Conservation (phyloP, 2,888 invertebrate genomes). For the Dicyrtomina minuta region DNA sequence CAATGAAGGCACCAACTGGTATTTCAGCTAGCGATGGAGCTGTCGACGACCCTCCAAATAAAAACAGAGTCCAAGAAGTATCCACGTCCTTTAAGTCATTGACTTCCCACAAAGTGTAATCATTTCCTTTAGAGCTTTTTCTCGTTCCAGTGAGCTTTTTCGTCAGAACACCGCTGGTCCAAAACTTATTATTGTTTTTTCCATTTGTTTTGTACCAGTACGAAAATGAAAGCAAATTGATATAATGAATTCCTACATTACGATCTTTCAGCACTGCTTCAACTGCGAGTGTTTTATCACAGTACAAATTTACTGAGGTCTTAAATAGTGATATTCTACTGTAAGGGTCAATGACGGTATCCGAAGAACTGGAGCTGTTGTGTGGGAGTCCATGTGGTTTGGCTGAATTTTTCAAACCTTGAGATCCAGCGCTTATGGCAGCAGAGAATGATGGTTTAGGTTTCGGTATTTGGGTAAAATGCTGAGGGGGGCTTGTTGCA, state of each 20-base stretch:
- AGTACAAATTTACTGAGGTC: slow-evolving; percentile 39
- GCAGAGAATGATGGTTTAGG: too few species aligned
- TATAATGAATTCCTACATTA: slow-evolving; percentile 41
- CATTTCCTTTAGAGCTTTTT: slow-evolving; percentile 49
- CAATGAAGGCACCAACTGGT: slow-evolving; percentile 43
- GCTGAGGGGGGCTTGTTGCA: background rate
- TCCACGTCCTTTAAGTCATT: slow-evolving; percentile 43
- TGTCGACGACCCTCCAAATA: slow-evolving; percentile 38
- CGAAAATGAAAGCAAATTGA: slow-evolving; percentile 32
- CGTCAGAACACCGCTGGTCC: slow-evolving; percentile 43
- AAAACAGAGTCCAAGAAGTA: slow-evolving; percentile 40
- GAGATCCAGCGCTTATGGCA: background rate
- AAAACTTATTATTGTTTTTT: slow-evolving; percentile 42
- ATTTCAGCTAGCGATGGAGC: slow-evolving; percentile 26
- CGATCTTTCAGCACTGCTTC: slow-evolving; percentile 44
- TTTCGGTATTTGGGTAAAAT: background rate
- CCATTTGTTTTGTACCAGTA: slow-evolving; percentile 39
- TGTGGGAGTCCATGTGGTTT: background rate
- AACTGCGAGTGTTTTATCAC: slow-evolving; percentile 34
- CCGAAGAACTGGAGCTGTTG: slow-evolving; percentile 7
- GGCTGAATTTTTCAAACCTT: background rate
- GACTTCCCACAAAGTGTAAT: slow-evolving; percentile 48
- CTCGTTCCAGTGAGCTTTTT: slow-evolving; percentile 39
- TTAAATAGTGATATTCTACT: slow-evolving; percentile 40
- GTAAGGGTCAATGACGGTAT: slow-evolving; percentile 42